A percentile compares a stretch with the other conserved stretches of the same genome.
phyloP scores from a whole-genome alignment of 2,113 vertebrate genomes.

The Asarcornis scutulata region DNA sequence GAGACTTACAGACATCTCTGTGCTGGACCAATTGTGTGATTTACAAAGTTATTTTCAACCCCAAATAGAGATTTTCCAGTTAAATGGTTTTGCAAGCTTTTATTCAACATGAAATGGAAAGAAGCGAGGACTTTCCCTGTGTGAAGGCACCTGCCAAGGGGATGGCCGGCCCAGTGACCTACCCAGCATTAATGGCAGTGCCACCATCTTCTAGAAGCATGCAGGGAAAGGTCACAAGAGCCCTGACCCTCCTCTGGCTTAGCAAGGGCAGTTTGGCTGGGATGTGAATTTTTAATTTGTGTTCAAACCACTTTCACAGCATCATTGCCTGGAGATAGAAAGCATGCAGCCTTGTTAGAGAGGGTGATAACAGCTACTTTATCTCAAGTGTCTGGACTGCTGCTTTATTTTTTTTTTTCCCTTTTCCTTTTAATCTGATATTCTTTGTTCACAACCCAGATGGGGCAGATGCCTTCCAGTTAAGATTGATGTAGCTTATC shows the following conservation, averaged over 20 bases:
- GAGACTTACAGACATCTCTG: background rate
- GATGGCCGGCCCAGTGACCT: background rate
- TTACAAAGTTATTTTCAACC: background rate
- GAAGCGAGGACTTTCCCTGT: background rate
- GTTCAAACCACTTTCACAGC: background rate
- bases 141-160: background rate
- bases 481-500: background rate
- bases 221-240: background rate
- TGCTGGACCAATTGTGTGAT: background rate
- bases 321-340: background rate
- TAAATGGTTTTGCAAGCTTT: background rate
- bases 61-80: background rate
- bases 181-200: background rate
- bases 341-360: background rate
- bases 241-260: background rate
- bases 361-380: background rate
- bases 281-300: background rate
- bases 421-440: background rate
- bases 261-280: background rate
- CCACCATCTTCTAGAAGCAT: rapidly evolving
- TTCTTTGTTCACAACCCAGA: background rate
- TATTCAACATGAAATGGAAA: background rate
- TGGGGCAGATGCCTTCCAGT: background rate
- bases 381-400: background rate
- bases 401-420: background rate